These are phyloP conservation scores for Drosophila meridionalis DNA, from an alignment of 2,888 invertebrate species.

Conservation along the genomic window DNA sequence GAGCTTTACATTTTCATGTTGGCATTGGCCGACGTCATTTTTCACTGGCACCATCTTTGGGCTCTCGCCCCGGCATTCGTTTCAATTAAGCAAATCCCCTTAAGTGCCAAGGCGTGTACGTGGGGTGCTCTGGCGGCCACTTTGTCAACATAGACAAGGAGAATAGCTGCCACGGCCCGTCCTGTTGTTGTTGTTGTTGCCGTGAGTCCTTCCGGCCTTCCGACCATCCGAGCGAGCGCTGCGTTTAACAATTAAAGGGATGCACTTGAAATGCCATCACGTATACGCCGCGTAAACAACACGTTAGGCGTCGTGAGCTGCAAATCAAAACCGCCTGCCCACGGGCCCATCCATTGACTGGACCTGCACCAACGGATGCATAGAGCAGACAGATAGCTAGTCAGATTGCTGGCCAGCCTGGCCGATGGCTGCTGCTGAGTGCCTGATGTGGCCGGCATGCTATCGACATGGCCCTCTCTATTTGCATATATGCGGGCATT, in stretches of 20 bases:
- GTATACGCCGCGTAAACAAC: slow-evolving; percentile 68
- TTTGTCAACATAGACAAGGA: slow-evolving; percentile 57
- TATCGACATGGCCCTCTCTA: slow-evolving; percentile 30
- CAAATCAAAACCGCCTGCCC: slow-evolving; percentile 43
- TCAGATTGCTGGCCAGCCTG: background rate
- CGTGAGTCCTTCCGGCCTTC: background rate
- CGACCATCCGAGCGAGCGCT: slow-evolving; percentile 11
- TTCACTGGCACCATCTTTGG: slow-evolving; percentile 42
- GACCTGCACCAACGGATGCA: slow-evolving; percentile 5
- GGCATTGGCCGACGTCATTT: slow-evolving; percentile 44
- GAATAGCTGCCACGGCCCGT: slow-evolving; percentile 25
- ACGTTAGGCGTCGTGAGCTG: slow-evolving; percentile 34
- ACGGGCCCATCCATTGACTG: slow-evolving; percentile 26
- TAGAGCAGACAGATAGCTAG: background rate
- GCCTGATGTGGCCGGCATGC: slow-evolving; percentile 65
- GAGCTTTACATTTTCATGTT: slow-evolving; percentile 55
- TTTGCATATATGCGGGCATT: slow-evolving; percentile 61
- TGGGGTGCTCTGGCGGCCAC: slow-evolving; percentile 42
- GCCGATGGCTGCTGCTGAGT: slow-evolving; percentile 30
- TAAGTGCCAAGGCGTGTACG: slow-evolving; percentile 80
- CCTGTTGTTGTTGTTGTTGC: slow-evolving; percentile 18
- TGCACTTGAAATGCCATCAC: slow-evolving; percentile 77
- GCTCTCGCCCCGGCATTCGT: slow-evolving; percentile 66
- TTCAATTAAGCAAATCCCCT: slow-evolving; percentile 83
- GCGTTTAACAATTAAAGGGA: slow-evolving; percentile 74